phyloP scores from a whole-genome alignment of 2,888 invertebrate species.

The Leucozona laternaria region DNA sequence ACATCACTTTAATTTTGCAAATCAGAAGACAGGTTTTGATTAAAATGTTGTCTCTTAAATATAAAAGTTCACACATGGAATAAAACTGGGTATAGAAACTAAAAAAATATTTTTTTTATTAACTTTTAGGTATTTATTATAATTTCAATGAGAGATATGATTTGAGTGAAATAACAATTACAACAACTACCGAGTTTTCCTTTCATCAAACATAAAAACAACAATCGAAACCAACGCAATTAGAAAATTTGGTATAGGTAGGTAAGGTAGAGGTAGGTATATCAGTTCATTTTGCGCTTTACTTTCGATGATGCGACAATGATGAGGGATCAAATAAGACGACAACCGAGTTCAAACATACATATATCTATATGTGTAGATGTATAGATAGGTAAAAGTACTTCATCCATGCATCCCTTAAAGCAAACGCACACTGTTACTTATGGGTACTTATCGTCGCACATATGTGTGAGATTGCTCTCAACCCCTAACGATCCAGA shows the following conservation, averaged over 20 bases:
- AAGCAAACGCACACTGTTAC: slow-evolving; percentile 50
- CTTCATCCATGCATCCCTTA: slow-evolving; percentile 42
- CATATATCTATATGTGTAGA: not conserved
- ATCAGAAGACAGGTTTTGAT: not conserved
- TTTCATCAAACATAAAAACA: slow-evolving; percentile 1
- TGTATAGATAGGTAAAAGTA: slow-evolving; percentile 15
- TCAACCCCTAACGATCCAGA: slow-evolving; percentile 40
- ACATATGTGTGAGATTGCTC: slow-evolving; percentile 28
- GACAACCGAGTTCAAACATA: slow-evolving; percentile 57
- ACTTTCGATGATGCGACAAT: slow-evolving; percentile 64
- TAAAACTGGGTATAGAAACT: slow-evolving; percentile 13
- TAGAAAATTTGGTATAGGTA: slow-evolving; percentile 10
- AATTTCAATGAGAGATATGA: slow-evolving; percentile 26
- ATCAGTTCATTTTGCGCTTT: slow-evolving; percentile 65
- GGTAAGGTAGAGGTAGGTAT: not conserved
- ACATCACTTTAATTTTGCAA: slow-evolving; percentile 51
- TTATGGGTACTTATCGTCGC: slow-evolving; percentile 15
- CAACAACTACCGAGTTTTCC: slow-evolving; percentile 10
- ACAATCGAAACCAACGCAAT: slow-evolving; percentile 8
- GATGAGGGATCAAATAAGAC: slow-evolving; percentile 61
- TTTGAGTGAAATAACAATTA: slow-evolving; percentile 25
- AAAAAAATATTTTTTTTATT: not conserved
- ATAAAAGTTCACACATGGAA: slow-evolving; percentile 18
- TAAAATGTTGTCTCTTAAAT: slow-evolving; percentile 7
- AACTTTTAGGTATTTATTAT: not conserved